Conservation (phyloP, 2,113 vertebrate genomes). For the Brachypteracias leptosomus region DNA sequence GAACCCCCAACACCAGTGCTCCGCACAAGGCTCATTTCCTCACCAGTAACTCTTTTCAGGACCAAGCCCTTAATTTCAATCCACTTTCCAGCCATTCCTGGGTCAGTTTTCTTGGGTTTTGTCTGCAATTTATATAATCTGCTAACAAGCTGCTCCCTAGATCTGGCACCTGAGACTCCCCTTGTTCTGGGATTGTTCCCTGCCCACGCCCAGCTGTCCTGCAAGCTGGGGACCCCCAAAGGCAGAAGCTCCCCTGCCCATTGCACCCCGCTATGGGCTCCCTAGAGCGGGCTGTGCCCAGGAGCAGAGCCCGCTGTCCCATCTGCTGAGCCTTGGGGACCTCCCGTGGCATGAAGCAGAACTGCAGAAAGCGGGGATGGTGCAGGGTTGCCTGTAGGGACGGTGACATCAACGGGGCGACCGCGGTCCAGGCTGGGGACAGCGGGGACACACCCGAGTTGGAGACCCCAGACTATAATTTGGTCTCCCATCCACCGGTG, state of each 20-base stretch:
- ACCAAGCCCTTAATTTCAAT: neutral
- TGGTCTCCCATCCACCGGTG: neutral
- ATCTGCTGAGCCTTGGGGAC: neutral
- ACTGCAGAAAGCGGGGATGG: neutral
- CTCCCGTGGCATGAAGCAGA: conserved; percentile 4
- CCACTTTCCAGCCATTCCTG: accelerated
- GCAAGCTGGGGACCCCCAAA: neutral
- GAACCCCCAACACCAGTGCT: neutral
- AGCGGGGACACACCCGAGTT: accelerated
- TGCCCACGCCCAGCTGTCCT: neutral
- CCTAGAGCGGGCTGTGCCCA: too few relatives aligned
- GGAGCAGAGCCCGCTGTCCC: neutral
- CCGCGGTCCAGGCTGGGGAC: neutral
- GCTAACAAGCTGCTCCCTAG: neutral
- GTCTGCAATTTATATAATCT: too few relatives aligned
- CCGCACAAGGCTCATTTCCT: neutral
- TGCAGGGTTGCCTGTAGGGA: accelerated
- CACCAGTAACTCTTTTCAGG: accelerated
- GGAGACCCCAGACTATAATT: accelerated
- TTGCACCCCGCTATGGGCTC: neutral
- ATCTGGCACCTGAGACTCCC: neutral
- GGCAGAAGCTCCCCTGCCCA: neutral
- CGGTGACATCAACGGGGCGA: accelerated
- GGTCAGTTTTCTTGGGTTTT: too few relatives aligned
- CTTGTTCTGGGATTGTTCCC: too few relatives aligned